Evolutionary conservation across 2,888 invertebrate genomes (phyloP), one percentile per base, ranked within the genome.

Genomic region (Ochlodes sylvanus): DNA sequence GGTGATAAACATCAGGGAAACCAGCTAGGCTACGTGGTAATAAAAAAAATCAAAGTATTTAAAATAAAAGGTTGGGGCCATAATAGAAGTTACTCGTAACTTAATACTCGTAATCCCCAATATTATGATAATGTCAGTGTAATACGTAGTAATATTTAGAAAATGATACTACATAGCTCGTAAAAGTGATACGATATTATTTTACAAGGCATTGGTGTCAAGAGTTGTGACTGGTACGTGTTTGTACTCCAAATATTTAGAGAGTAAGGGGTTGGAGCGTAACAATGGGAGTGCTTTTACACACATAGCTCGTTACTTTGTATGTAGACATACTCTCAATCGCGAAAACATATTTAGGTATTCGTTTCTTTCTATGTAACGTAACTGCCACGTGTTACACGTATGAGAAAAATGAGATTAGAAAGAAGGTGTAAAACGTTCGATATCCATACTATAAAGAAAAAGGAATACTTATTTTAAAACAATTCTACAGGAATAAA

Each of bases 141-240:
- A 50, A 19, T 47, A 47, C 15, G 50, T 12, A 2, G 9, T 50
- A 19, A 19, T 50, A 50, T 19, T 19, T 9, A 17, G 34, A 50
- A 38, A 47, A 57, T 65, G 57, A 57, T 50, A 21, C 15, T 15
- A 50, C 47, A 41, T 38, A 42, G 32, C 6, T 42, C 27, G 32
- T 38, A 42, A 47, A 58, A 66, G 52, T 60, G 60, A 54, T 66
- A 32, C 60, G 19, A 32, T 58, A 58, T 66, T 66, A 66, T 66
- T 67, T 67, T 61, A 60, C 55, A 55, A 61, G 47, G 61, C 67
- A 61, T 67, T 67, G 61, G 67, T 67, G 67, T 67, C 61, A 67
- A 67, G 67, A 67, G 61, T 52, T 61, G 44, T 34, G 54, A 66
- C 67, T 61, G 60, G 44, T 55, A 67, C 67, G 67, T 67, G 61